Conservation (phyloP, 1,140 invertebrate species). For the Paraescarpia echinospica region DNA sequence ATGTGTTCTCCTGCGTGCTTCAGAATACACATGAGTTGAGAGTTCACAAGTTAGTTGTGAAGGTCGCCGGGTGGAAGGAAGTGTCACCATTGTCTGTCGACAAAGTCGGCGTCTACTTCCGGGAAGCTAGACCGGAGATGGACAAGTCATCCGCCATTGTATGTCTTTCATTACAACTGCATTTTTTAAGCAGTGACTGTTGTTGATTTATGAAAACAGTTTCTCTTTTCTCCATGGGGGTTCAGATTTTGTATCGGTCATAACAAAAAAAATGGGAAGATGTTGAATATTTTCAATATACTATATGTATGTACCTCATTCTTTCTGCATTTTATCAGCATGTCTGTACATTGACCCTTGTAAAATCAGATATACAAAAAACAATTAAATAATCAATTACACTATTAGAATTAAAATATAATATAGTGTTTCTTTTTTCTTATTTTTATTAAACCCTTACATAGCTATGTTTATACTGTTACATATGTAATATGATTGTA, state of each 20-base stretch:
- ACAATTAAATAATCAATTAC: too few species aligned
- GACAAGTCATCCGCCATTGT: conserved; percentile 13
- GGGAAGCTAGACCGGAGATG: conserved; percentile 66
- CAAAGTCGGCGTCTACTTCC: conserved; percentile 90
- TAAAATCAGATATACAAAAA: too few species aligned
- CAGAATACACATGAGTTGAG: conserved; percentile 77
- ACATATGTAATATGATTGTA: neutral
- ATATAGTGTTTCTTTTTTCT: too few species aligned
- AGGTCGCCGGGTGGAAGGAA: conserved; percentile 86
- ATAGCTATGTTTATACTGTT: too few species aligned
- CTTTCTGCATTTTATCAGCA: neutral
- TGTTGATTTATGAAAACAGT: neutral
- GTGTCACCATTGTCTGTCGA: conserved; percentile 89
- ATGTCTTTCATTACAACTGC: neutral
- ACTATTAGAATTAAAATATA: too few species aligned
- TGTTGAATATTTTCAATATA: too few species aligned
- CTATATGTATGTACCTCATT: neutral
- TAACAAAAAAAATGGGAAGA: neutral
- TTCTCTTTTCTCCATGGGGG: neutral
- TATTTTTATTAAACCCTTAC: too few species aligned
- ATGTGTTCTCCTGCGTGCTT: too few species aligned
- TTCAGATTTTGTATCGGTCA: neutral
- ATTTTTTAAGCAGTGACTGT: neutral
- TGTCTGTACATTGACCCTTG: neutral
- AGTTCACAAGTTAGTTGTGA: conserved; percentile 83